Conservation (phyloP, 2,888 invertebrate species). For the Acanthosepion pharaonis region DNA sequence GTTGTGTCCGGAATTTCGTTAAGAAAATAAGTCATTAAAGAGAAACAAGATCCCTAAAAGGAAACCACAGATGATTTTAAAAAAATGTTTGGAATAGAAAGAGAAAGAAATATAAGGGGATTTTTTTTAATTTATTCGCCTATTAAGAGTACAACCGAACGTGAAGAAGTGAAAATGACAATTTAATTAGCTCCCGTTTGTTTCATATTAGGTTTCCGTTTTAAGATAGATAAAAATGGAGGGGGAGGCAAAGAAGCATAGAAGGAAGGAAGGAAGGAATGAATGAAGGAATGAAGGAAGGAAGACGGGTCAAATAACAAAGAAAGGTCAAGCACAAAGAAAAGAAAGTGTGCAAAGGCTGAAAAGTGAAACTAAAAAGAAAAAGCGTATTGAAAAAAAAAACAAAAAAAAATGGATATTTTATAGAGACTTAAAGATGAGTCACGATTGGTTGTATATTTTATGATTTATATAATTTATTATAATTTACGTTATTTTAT, state of each 20-base stretch:
- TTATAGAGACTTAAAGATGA: too few species aligned
- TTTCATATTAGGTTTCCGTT: not conserved
- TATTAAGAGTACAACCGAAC: not conserved
- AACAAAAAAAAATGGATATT: not conserved
- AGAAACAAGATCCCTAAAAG: not conserved
- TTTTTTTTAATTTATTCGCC: not conserved
- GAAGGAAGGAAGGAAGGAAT: not conserved
- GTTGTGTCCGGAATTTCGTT: constrained; percentile 33
- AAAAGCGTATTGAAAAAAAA: not conserved
- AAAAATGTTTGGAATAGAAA: not conserved
- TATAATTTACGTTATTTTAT: not conserved
- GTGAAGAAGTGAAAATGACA: not conserved
- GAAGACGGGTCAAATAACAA: not conserved
- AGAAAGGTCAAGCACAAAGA: not conserved
- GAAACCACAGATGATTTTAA: not conserved
- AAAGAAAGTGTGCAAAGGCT: rapidly evolving
- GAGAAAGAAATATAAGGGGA: not conserved
- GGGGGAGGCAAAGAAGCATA: not conserved
- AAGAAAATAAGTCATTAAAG: constrained; percentile 2
- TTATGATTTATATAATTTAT: too few species aligned
- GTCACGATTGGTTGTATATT: too few species aligned
- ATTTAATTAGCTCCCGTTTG: not conserved
- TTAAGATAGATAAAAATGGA: not conserved
- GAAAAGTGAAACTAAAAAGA: not conserved
- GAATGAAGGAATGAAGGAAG: not conserved